A percentile compares a stretch with the other conserved stretches of the same genome.
phyloP scores from a whole-genome alignment of 2,888 invertebrate species.

The Drosophila limbata region DNA sequence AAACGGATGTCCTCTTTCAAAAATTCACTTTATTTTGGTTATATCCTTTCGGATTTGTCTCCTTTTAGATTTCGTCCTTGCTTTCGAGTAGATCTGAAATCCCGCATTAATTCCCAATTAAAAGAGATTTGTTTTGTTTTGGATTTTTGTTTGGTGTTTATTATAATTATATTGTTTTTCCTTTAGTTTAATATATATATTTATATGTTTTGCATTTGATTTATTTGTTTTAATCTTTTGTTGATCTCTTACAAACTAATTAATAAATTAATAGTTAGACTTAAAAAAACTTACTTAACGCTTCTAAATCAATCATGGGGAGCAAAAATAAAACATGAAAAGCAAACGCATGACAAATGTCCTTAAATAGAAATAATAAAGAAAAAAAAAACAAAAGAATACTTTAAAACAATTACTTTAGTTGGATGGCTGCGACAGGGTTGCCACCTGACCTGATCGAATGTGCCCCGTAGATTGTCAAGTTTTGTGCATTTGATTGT shows the following conservation, averaged over 20 bases:
- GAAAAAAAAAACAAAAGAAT: conserved; percentile 40
- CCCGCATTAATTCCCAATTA: not conserved
- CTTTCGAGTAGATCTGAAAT: not conserved
- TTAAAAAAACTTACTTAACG: conserved; percentile 75
- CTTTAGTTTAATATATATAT: conserved; percentile 70
- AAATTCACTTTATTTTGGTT: too few relatives aligned
- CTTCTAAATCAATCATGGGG: conserved; percentile 65
- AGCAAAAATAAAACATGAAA: conserved; percentile 59
- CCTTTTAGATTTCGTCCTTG: not conserved
- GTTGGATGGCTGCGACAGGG: conserved; percentile 48
- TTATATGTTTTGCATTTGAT: conserved; percentile 67
- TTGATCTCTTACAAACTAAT: conserved; percentile 76
- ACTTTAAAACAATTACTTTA: conserved; percentile 47
- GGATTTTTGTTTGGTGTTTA: conserved; percentile 57
- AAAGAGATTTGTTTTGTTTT: conserved; percentile 3
- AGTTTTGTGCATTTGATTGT: conserved; percentile 30
- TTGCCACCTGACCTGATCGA: conserved; percentile 21
- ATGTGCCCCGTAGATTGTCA: conserved; percentile 14
- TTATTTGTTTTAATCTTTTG: conserved; percentile 57
- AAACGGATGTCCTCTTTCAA: not conserved
- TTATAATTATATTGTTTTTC: conserved; percentile 71
- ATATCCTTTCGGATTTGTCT: too few relatives aligned
- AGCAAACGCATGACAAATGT: conserved; percentile 52
- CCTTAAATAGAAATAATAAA: conserved; percentile 40
- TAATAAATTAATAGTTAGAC: conserved; percentile 81